phyloP scores from a whole-genome alignment of 2,888 invertebrate genomes.

The Amblyteles armatorius region DNA sequence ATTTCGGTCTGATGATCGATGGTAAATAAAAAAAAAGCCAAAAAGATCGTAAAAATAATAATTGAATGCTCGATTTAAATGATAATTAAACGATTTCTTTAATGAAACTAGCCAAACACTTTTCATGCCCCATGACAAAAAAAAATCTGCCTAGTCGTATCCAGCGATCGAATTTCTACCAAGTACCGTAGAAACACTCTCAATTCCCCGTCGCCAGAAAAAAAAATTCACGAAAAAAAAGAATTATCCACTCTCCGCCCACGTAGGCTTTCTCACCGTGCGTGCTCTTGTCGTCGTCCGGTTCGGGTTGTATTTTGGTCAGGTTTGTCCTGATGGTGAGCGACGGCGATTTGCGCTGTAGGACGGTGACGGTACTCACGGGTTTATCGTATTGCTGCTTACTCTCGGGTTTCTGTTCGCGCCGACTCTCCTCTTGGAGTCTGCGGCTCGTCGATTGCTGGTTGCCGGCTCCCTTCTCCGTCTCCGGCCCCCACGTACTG shows the following conservation, averaged over 20 bases:
- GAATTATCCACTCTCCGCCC: background rate
- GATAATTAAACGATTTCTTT: too few relatives aligned
- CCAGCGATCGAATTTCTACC: too few relatives aligned
- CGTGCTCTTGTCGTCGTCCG: slow-evolving; percentile 38
- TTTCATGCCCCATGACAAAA: too few relatives aligned
- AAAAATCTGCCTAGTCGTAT: too few relatives aligned
- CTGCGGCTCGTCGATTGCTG: slow-evolving; percentile 59
- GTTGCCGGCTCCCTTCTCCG: slow-evolving; percentile 72
- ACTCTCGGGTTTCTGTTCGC: slow-evolving; percentile 65
- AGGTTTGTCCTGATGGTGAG: slow-evolving; percentile 77
- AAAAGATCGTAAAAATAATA: too few relatives aligned
- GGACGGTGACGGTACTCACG: slow-evolving; percentile 77
- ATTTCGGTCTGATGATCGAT: too few relatives aligned
- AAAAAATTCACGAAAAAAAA: background rate
- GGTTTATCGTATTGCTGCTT: slow-evolving; percentile 69
- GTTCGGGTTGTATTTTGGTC: slow-evolving; percentile 58
- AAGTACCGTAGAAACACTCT: too few relatives aligned
- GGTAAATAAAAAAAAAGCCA: too few relatives aligned
- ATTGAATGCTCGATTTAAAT: too few relatives aligned
- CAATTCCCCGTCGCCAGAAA: background rate
- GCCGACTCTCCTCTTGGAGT: slow-evolving; percentile 63
- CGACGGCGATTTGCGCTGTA: slow-evolving; percentile 79
- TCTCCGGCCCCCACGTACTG: slow-evolving; percentile 66
- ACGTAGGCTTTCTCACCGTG: slow-evolving; percentile 48
- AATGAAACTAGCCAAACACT: too few relatives aligned